phyloP scores from a whole-genome alignment of 2,797 vertebrate species.

The Xiphorhynchus erythropygius region DNA sequence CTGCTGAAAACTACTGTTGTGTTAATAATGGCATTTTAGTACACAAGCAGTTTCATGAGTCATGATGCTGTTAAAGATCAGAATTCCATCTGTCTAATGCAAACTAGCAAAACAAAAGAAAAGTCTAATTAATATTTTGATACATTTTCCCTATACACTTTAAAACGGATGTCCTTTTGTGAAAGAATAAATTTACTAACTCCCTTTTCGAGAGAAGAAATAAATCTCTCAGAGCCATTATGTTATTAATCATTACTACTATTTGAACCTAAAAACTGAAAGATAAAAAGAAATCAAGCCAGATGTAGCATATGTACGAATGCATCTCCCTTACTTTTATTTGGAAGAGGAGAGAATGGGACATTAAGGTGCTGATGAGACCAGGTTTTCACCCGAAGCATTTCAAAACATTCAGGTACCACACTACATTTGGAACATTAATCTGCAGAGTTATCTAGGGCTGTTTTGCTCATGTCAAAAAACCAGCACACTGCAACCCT shows the following conservation, averaged over 20 bases:
- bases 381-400: not conserved
- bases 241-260: constrained; percentile 40
- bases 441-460: not conserved
- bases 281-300: constrained; percentile 19
- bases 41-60: constrained; percentile 80
- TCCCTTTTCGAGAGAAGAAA: constrained; percentile 42
- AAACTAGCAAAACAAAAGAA: constrained; percentile 81
- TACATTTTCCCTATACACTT: constrained; percentile 74
- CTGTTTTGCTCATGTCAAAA: not conserved
- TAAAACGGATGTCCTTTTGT: constrained; percentile 66
- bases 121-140: constrained; percentile 82
- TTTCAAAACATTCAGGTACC: not conserved
- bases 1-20: constrained; percentile 87
- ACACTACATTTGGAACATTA: not conserved
- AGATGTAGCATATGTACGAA: not conserved
- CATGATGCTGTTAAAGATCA: constrained; percentile 79
- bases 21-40: constrained; percentile 85
- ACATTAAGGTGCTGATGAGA: not conserved
- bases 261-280: constrained; percentile 33
- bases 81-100: constrained; percentile 81
- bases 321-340: not conserved
- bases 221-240: constrained; percentile 29
- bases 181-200: constrained; percentile 35
- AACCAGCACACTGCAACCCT: not conserved
- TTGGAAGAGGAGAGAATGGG: not conserved